phyloP scores from a whole-genome alignment of 2,797 vertebrate genomes.

The Chromobotia macracanthus region DNA sequence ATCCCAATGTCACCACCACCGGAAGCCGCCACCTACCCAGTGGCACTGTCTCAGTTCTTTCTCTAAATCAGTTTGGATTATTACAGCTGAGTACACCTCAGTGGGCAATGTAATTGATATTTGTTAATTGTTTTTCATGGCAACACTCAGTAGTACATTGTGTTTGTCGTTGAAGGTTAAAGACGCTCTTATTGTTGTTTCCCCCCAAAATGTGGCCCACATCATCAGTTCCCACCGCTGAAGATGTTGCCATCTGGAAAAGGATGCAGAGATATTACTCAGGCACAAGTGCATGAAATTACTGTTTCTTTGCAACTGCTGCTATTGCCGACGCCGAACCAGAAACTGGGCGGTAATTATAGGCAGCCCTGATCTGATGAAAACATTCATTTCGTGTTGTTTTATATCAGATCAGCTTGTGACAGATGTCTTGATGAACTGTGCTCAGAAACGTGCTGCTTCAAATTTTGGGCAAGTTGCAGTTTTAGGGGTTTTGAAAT shows the following conservation, averaged over 20 bases:
- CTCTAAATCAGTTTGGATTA: conserved; percentile 99
- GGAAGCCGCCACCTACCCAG: conserved; percentile 83
- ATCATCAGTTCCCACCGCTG: conserved; percentile 99
- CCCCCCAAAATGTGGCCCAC: conserved; percentile 91
- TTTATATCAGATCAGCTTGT: conserved; percentile 92
- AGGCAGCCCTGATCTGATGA: conserved; percentile 85
- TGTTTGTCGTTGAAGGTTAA: conserved; percentile 99
- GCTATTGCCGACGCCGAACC: conserved; percentile 80
- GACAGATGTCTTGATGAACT: conserved; percentile 93
- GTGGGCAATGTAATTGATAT: conserved; percentile 99
- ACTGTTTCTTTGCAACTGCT: conserved; percentile 88
- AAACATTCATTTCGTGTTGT: conserved; percentile 97
- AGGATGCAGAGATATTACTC: conserved; percentile 88
- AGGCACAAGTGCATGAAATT: conserved; percentile 99
- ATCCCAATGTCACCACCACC: conserved; percentile 74
- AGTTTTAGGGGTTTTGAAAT: conserved; percentile 7
- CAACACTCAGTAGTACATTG: conserved; percentile 93
- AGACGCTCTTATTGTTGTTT: conserved; percentile 98
- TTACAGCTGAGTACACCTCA: conserved; percentile 99
- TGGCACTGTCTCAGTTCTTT: conserved; percentile 99
- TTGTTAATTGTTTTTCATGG: conserved; percentile 95
- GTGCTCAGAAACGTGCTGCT: conserved; percentile 67
- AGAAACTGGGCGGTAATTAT: conserved; percentile 90
- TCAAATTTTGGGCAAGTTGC: conserved; percentile 38
- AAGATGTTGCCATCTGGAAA: conserved; percentile 99